Evolutionary conservation across 2,113 vertebrate genomes (phyloP).

Genomic region (Hemibagrus wyckioides): DNA sequence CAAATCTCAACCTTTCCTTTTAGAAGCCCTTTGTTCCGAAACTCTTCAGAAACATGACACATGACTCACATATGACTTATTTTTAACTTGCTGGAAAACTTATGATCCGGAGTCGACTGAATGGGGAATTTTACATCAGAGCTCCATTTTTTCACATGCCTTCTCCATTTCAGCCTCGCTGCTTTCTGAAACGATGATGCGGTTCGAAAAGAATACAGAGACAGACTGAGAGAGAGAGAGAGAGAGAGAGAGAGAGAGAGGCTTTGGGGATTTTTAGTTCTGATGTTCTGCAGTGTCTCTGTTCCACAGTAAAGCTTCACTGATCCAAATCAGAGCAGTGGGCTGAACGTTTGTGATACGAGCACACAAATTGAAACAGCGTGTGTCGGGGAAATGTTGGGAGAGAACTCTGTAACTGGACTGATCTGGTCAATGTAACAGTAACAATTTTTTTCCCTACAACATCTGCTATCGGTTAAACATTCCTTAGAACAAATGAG

Average conservation of each 20-base stretch:
- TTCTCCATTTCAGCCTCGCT: neutral
- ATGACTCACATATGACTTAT: neutral
- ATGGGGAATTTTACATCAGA: neutral
- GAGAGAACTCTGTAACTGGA: neutral
- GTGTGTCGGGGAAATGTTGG: neutral
- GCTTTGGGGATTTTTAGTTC: neutral
- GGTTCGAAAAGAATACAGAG: neutral
- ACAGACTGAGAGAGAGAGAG: neutral
- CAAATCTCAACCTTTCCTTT: neutral
- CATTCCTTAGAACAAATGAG: neutral
- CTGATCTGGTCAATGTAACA: neutral
- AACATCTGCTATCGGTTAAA: constrained; percentile 20
- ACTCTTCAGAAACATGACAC: neutral
- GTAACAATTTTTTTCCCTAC: neutral
- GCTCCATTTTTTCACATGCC: constrained; percentile 16
- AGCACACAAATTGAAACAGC: constrained; percentile 9
- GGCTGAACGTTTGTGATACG: neutral
- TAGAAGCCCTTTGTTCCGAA: neutral
- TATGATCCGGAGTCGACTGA: neutral
- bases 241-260: neutral
- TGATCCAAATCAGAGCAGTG: neutral
- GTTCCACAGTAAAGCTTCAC: neutral
- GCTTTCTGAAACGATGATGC: neutral
- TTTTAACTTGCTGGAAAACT: neutral
- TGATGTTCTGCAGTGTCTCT: neutral